These are phyloP conservation scores for Carcinoscorpius rotundicauda DNA, from an alignment of 1,140 invertebrate genomes.

Conservation along the genomic window DNA sequence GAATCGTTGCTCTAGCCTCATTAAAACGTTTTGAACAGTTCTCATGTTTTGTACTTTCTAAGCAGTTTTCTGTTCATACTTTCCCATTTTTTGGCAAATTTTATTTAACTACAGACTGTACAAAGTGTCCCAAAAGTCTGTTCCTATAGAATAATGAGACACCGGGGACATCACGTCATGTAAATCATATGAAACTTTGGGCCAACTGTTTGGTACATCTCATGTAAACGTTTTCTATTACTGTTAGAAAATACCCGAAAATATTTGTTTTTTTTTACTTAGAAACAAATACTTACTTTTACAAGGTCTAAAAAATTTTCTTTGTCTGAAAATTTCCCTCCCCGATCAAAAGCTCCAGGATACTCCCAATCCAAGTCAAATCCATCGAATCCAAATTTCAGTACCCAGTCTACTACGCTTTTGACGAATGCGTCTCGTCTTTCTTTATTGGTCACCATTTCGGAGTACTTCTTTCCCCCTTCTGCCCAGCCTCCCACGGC, in stretches of 20 bases:
- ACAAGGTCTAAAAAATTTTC: slow-evolving; percentile 49
- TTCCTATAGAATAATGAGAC: too few relatives aligned
- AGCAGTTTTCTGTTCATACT: too few relatives aligned
- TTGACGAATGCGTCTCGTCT: slow-evolving; percentile 28
- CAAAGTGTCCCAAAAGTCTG: too few relatives aligned
- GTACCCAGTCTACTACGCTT: slow-evolving; percentile 28
- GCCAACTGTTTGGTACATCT: slow-evolving; percentile 29
- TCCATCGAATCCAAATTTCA: slow-evolving; percentile 33
- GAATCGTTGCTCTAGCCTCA: too few relatives aligned
- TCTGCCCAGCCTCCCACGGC: slow-evolving; percentile 51
- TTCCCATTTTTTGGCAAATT: too few relatives aligned
- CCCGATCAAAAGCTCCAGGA: slow-evolving; percentile 67
- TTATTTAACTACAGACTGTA: too few relatives aligned
- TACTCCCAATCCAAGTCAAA: slow-evolving; percentile 38
- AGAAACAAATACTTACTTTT: slow-evolving; percentile 36
- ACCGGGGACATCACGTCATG: slow-evolving; percentile 50
- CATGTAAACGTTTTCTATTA: too few relatives aligned
- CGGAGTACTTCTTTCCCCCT: slow-evolving; percentile 31
- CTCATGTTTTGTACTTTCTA: too few relatives aligned
- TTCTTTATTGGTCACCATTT: slow-evolving; percentile 27
- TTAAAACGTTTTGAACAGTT: too few relatives aligned
- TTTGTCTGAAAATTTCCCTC: slow-evolving; percentile 70
- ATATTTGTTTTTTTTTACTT: too few relatives aligned
- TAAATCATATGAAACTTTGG: slow-evolving; percentile 56
- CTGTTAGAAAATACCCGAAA: too few relatives aligned